phyloP scores from a whole-genome alignment of 2,888 invertebrate genomes.

The Chelonus formosanus region DNA sequence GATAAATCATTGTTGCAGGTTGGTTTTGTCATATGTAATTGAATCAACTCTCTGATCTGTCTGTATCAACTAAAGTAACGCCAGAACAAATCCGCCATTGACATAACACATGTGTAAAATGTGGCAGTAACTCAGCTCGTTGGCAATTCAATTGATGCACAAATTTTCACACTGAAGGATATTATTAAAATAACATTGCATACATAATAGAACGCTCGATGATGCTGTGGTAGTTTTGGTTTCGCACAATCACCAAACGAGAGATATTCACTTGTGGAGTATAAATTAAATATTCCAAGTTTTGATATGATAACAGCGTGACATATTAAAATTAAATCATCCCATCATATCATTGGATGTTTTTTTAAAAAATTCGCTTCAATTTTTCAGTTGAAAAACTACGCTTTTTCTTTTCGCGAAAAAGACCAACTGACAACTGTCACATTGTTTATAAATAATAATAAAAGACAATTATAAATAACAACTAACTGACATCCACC shows the following conservation, averaged over 20 bases:
- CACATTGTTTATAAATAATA: not conserved
- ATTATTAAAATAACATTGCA: conserved; percentile 23
- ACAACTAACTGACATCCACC: not conserved
- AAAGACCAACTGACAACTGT: too few relatives aligned
- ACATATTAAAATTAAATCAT: conserved; percentile 1
- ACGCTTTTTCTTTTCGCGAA: too few relatives aligned
- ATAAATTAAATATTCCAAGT: conserved; percentile 10
- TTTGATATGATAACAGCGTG: not conserved
- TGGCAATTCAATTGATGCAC: conserved; percentile 16
- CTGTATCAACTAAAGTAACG: conserved; percentile 27
- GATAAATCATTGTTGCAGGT: not conserved
- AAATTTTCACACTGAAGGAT: conserved; percentile 20
- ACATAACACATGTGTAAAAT: conserved; percentile 31
- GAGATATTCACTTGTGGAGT: conserved; percentile 1
- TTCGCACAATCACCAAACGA: conserved; percentile 12
- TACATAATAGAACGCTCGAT: conserved; percentile 10
- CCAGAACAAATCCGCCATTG: conserved; percentile 35
- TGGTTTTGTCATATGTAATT: conserved; percentile 10
- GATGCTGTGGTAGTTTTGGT: conserved; percentile 16
- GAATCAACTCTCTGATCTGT: conserved; percentile 7
- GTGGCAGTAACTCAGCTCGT: not conserved
- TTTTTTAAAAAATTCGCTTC: not conserved
- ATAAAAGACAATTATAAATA: conserved; percentile 14
- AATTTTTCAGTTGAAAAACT: too few relatives aligned
- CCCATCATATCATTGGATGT: not conserved